Evolutionary conservation across 2,888 invertebrate species (phyloP).

Genomic region (Lasioglossum lativentre): DNA sequence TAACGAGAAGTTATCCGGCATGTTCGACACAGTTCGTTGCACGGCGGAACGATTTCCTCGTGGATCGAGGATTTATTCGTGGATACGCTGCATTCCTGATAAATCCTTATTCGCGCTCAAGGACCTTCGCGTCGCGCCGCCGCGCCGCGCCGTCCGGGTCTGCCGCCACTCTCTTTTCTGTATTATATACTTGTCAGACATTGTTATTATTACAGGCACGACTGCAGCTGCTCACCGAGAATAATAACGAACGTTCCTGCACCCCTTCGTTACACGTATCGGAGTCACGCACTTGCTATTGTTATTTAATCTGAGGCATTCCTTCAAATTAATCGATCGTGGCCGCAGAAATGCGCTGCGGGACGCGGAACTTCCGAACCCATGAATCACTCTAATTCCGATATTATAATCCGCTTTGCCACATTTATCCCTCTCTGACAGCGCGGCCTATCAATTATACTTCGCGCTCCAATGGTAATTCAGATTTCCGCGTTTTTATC

Average conservation of each 20-base stretch:
- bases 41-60: slow-evolving; percentile 47
- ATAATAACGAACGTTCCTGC: slow-evolving; percentile 61
- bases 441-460: background rate
- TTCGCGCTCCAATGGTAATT: background rate
- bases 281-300: slow-evolving; percentile 58
- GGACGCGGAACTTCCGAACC: slow-evolving; percentile 11
- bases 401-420: background rate
- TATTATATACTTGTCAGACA: slow-evolving; percentile 63
- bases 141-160: slow-evolving; percentile 30
- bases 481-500: background rate
- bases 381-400: slow-evolving; percentile 6
- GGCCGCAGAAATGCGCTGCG: slow-evolving; percentile 10
- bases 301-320: slow-evolving; percentile 59
- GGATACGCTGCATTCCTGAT: slow-evolving; percentile 57
- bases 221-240: slow-evolving; percentile 55
- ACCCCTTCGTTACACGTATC: slow-evolving; percentile 58
- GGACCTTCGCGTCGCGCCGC: slow-evolving; percentile 53
- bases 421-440: background rate
- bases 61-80: slow-evolving; percentile 60
- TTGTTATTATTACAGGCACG: slow-evolving; percentile 67
- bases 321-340: slow-evolving; percentile 55
- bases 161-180: slow-evolving; percentile 63
- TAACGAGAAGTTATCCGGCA: slow-evolving; percentile 44
- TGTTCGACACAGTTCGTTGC: slow-evolving; percentile 40
- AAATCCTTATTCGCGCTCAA: slow-evolving; percentile 64